These are phyloP conservation scores for Formica exsecta DNA, from an alignment of 1,140 invertebrate genomes.

Conservation along the genomic window DNA sequence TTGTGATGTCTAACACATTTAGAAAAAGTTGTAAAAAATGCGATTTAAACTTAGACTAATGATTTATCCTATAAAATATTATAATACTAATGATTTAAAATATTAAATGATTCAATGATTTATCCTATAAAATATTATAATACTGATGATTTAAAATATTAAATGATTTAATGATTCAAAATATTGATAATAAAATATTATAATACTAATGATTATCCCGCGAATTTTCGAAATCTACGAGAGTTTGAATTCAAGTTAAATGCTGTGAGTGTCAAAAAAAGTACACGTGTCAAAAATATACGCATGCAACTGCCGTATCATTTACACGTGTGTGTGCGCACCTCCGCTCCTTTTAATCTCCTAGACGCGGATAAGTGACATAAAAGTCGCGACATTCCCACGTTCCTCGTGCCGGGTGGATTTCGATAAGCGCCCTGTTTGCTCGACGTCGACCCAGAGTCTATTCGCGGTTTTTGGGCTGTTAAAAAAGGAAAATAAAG, in stretches of 20 bases:
- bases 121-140: too few species aligned
- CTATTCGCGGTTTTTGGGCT: constrained; percentile 66
- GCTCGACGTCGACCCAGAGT: constrained; percentile 69
- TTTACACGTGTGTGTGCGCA: constrained; percentile 32
- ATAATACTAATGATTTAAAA: too few species aligned
- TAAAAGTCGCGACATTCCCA: constrained; percentile 84
- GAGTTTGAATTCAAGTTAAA: background rate
- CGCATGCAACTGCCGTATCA: background rate
- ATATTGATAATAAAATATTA: too few species aligned
- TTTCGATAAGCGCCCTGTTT: constrained; percentile 82
- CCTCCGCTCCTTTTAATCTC: constrained; percentile 79
- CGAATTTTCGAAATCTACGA: background rate
- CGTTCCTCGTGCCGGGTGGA: constrained; percentile 77
- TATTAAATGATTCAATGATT: too few species aligned
- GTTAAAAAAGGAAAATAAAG: constrained; percentile 55
- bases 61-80: too few species aligned
- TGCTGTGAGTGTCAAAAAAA: background rate
- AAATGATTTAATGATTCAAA: too few species aligned
- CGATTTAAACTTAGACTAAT: background rate
- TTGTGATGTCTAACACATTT: background rate
- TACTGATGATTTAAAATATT: too few species aligned
- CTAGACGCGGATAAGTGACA: constrained; percentile 80
- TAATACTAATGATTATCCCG: too few species aligned
- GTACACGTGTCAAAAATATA: background rate
- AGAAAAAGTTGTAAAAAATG: background rate